Evolutionary conservation across 2,113 vertebrate genomes (phyloP), one percentile per base, ranked within the genome.

Genomic region (Calonectris borealis): DNA sequence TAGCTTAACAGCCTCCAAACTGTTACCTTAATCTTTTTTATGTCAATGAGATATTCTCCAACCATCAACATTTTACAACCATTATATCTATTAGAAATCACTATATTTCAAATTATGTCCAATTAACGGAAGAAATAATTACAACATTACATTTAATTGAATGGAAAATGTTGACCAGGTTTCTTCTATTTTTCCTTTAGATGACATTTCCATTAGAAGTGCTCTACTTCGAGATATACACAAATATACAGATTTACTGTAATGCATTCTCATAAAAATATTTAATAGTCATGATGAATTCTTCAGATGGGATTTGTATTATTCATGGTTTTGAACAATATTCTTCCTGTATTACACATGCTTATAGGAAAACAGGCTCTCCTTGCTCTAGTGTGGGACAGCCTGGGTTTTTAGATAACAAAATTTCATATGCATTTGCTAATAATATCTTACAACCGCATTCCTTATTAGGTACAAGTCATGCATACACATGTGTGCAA

Each of bases 91-190:
- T 95, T 88, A 91, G 40, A 95, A 92, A 95, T 88, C 58, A 22
- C 70, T 90, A 26, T 77, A 80, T 93, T 91, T 91, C 72, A 87
- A 94, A 91, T 91, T 49, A 96, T 83, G 57, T 64, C 46, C 51
- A 92, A 97, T 93, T 96, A 93, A 93, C 9, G 1, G 75, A 84
- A 92, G 85, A 91, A 94, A 85, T 93, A 88, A 93, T 94, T 94
- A 31, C 80, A 93, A 44, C 55, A 83, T 92, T 85, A 54, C 69
- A 34, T 77, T 93, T 96, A 94, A 94, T 94, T 75, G 52, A 94
- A 91, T 86, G 42, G 86, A 87, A 95, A 91, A 81, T 64, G 66
- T 95, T 95, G 90, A 96, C 82, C 75, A 78, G 14, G 46, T 91
- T 95, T 94, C 57, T 60, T 69, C 36, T 83, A 58, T 73, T 87